phyloP scores from a whole-genome alignment of 2,113 vertebrate genomes.

The Notarius lentiginosus region DNA sequence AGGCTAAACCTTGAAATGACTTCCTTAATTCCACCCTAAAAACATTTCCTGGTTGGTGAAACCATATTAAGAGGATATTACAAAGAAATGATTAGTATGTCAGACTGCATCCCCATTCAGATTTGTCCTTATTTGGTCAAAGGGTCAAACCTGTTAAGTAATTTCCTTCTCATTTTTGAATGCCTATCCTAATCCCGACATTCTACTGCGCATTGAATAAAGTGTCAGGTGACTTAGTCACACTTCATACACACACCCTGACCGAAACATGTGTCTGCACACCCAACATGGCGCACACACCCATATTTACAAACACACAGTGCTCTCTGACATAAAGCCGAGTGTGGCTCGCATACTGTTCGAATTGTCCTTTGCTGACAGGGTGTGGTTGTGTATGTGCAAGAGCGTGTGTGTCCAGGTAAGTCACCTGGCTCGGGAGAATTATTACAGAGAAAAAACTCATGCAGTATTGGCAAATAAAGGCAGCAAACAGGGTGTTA shows the following conservation, averaged over 20 bases:
- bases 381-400: constrained; percentile 34
- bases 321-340: constrained; percentile 51
- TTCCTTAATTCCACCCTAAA: constrained; percentile 1
- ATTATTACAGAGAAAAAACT: constrained; percentile 16
- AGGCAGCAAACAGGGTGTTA: constrained; percentile 3
- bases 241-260: constrained; percentile 34
- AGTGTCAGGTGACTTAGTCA: constrained; percentile 27
- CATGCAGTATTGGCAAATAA: constrained; percentile 35
- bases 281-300: constrained; percentile 16
- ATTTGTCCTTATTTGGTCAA: neutral
- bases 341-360: constrained; percentile 7
- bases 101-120: neutral
- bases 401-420: constrained; percentile 16
- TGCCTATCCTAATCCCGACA: constrained; percentile 2
- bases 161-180: neutral
- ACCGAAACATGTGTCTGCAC: constrained; percentile 28
- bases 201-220: neutral
- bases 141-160: neutral
- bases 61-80: neutral
- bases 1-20: neutral
- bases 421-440: constrained; percentile 32
- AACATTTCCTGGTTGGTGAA: neutral
- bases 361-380: constrained; percentile 22
- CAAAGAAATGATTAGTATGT: too few species aligned
- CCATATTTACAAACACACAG: constrained; percentile 36